A percentile compares a stretch with the other conserved stretches of the same genome.
phyloP scores from a whole-genome alignment of 2,113 vertebrate genomes.

The Synchiropus splendidus region DNA sequence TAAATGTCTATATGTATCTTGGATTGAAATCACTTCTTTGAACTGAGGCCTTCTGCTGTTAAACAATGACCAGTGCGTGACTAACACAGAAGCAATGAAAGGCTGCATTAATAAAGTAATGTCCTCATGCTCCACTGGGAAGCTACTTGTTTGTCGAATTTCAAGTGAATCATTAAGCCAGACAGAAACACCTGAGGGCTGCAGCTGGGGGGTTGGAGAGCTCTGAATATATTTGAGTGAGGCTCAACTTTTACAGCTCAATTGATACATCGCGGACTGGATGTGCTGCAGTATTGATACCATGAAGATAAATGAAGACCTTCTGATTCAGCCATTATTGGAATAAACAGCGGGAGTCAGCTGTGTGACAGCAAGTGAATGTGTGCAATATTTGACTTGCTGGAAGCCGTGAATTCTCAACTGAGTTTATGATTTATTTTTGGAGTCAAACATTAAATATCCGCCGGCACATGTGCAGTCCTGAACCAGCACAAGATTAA shows the following conservation, averaged over 20 bases:
- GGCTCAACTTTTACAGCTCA: too few species aligned
- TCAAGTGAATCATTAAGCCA: slow-evolving; percentile 43
- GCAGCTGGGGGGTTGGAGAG: neutral
- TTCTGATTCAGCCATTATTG: too few species aligned
- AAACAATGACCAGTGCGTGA: slow-evolving; percentile 28
- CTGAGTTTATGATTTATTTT: slow-evolving; percentile 5
- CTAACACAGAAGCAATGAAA: slow-evolving; percentile 16
- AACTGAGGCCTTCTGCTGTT: neutral
- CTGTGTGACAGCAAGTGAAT: slow-evolving; percentile 13
- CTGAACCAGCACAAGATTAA: too few species aligned
- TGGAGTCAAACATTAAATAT: slow-evolving; percentile 45
- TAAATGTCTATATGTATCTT: too few species aligned
- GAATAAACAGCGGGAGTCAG: neutral
- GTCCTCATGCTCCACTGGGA: slow-evolving; percentile 10
- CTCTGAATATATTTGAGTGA: too few species aligned
- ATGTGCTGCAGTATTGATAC: too few species aligned
- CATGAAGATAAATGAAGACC: too few species aligned
- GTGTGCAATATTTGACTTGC: slow-evolving; percentile 21
- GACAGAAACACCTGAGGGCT: slow-evolving; percentile 8
- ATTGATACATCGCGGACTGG: too few species aligned
- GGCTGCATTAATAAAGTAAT: slow-evolving; percentile 30
- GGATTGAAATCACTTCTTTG: too few species aligned
- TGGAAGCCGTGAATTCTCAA: slow-evolving; percentile 40
- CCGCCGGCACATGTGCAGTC: neutral
- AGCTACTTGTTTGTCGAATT: neutral